Base-by-base conservation (phyloP, 2,797 vertebrate genomes). In the Anabas testudineus region DNA sequence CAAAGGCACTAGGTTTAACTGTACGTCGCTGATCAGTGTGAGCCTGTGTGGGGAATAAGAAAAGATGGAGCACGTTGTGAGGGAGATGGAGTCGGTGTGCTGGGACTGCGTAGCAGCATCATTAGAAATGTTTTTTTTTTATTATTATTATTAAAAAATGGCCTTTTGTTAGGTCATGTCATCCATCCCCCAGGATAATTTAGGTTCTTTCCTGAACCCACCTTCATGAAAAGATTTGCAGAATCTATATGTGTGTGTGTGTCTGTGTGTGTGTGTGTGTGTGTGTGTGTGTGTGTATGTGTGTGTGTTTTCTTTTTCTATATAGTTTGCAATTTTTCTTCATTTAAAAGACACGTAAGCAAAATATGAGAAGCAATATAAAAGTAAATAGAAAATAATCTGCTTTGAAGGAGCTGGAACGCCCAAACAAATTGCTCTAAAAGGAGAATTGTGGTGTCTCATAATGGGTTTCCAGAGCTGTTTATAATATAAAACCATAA, bases 1-100 rank as follows among this genome's bases (percentile, higher is more conserved):
- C 59, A 70, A 54, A 66, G 30, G 19, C 51, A 14, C 41, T 46
- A 32, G 39, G 54, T 63, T 65, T 60, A 64, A 57, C 56, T 62
- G 48, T 42, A 43, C 76, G 66, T 42, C 21, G 41, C 19, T 61
- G 59, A 71, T 63, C 49, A 56, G 46, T 41, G 45, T 18, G 47
- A 19, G 42, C 18, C 26, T 58, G 49, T 62, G 26, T 37, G 34
- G n/a, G 21, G 10, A 45, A 26, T 16, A 7, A 49, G 55, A 71
- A 37, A 56, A 43, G 41, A 54, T 42, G 24, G 14, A 37, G 24
- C 39, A 14, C 56, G 26, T 21, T 34, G 54, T 41, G 54, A 43
- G 21, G 36, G 16, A 54, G 34, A 28, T 28, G n/a, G 10, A 16
- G 45, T n/a, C 15, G 16, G 39, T 26, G 22, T 22, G 22, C 43